These are phyloP conservation scores for Nesoenas mayeri DNA, from an alignment of 2,113 vertebrate genomes.

Conservation along the genomic window DNA sequence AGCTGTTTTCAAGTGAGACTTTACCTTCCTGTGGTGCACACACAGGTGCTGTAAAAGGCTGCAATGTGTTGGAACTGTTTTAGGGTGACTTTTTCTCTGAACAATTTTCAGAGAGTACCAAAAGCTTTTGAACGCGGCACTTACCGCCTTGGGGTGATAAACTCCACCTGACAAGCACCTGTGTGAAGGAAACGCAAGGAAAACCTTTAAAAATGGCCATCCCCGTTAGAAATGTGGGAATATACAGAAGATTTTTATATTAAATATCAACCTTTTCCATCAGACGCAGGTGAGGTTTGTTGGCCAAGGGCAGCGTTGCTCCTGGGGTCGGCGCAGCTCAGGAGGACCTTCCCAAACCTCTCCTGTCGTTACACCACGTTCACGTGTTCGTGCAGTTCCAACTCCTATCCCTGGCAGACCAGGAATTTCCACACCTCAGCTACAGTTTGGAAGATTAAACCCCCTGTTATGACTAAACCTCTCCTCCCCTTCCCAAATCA, in stretches of 20 bases:
- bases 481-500: neutral
- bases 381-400: rapidly evolving
- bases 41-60: neutral
- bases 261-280: neutral
- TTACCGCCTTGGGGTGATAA: neutral
- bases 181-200: neutral
- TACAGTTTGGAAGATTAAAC: neutral
- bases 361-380: rapidly evolving
- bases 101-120: neutral
- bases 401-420: rapidly evolving
- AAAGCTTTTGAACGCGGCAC: neutral
- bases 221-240: neutral
- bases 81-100: neutral
- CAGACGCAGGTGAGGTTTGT: neutral
- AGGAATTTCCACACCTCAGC: neutral
- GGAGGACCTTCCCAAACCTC: neutral
- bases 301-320: neutral
- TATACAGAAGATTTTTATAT: too few relatives aligned
- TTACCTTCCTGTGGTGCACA: neutral
- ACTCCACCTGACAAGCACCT: neutral
- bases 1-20: neutral
- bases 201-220: neutral
- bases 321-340: neutral
- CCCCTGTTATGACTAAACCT: neutral
- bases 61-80: neutral